Percentiles rank a stretch among this genome's conserved stretches.
These are phyloP conservation scores for Poeciliopsis prolifica DNA, from an alignment of 2,113 vertebrate genomes.

Conservation along the genomic window DNA sequence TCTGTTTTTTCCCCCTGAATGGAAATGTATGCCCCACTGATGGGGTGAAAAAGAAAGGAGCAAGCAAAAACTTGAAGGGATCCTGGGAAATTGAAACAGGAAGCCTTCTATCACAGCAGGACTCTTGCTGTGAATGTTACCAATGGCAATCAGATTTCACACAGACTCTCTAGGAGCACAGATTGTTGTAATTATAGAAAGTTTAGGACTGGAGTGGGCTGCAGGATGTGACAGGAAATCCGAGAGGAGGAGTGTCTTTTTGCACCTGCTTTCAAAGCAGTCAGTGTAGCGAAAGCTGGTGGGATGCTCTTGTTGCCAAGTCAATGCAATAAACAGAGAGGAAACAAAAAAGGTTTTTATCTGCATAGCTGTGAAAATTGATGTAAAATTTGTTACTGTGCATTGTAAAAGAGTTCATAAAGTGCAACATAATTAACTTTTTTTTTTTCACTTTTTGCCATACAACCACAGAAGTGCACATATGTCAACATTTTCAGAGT, in stretches of 20 bases:
- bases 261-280: slow-evolving; percentile 64
- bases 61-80: slow-evolving; percentile 70
- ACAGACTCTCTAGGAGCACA: slow-evolving; percentile 73
- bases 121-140: slow-evolving; percentile 72
- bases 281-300: slow-evolving; percentile 28
- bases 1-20: slow-evolving; percentile 79
- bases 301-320: slow-evolving; percentile 55
- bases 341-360: slow-evolving; percentile 46
- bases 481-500: no score
- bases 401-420: no score
- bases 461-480: no score
- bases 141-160: slow-evolving; percentile 79
- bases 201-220: slow-evolving; percentile 75
- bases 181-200: slow-evolving; percentile 78
- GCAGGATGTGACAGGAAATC: slow-evolving; percentile 67
- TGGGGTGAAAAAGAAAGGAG: slow-evolving; percentile 68
- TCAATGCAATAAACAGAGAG: slow-evolving; percentile 54
- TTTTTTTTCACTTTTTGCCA: no score
- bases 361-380: slow-evolving; percentile 28
- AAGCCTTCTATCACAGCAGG: slow-evolving; percentile 72
- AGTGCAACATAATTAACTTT: no score
- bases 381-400: slow-evolving; percentile 32
- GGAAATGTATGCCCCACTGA: slow-evolving; percentile 78
- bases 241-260: slow-evolving; percentile 59
- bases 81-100: slow-evolving; percentile 79